Base-by-base conservation (phyloP, 2,888 invertebrate genomes). In the Machimus atricapillus region DNA sequence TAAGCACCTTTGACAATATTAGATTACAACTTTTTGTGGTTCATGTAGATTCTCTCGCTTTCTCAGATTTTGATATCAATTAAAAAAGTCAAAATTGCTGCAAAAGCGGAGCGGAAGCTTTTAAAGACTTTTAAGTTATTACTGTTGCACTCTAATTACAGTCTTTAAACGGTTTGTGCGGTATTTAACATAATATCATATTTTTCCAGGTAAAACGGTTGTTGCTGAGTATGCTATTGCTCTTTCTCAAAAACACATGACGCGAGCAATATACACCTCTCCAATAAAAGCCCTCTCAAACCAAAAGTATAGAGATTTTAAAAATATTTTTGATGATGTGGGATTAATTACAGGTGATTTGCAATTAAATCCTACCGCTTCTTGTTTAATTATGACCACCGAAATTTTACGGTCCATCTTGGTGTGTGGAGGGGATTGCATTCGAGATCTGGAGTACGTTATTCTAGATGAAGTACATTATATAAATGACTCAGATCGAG, bases 401-500 rank as follows among this genome's bases (percentile, higher is more conserved):
- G 99, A 99, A 94, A 99, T 99, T 90, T 93, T 99, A 37, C 95
- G 98, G 88, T 98, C 98, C 0, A 99, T 99, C 98, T 93, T 99
- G 16, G 98, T 98, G 91, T 97, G 97, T 87, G 98, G 98, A 9
- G 96, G 96, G 88, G 99, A 99, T 90, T 96, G 98, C 86, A 96
- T 98, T 0, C 94, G 98, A 76, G 99, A 99, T 92, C 93, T 99
- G 86, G 99, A 99, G 92, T 99, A 98, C 94, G 99, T 99, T 2
- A 98, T 99, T 90, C 99, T 99, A 91, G 99, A 99, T 92, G 99
- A 99, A 93, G 98, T 99, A 8, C 99, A 99, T 92, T 99, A 99
- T 91, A 98, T 99, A 89, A 99, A 99, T 92, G 98, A 99, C 93
- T 95, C 96, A 73, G 98, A 98, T 93, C 97, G 99, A 89, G 99